These are phyloP conservation scores for Drosophila novamexicana DNA, from an alignment of 1,140 invertebrate genomes.

Conservation along the genomic window DNA sequence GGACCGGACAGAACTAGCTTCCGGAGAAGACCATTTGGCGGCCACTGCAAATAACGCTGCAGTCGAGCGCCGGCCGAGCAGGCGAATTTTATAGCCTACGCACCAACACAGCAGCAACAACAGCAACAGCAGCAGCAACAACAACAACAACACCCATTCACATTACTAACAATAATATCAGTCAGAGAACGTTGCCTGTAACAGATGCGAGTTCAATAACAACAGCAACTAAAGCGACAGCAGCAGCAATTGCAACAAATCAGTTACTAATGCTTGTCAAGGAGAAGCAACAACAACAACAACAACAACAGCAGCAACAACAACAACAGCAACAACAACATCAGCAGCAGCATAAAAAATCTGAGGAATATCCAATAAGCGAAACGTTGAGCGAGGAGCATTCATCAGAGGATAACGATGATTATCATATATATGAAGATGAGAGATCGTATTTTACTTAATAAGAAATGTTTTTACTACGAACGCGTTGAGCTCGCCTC, in stretches of 20 bases:
- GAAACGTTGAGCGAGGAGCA: slow-evolving; percentile 48
- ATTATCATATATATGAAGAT: slow-evolving; percentile 74
- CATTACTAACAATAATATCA: slow-evolving; percentile 54
- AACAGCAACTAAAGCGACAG: slow-evolving; percentile 23
- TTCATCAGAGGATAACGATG: slow-evolving; percentile 37
- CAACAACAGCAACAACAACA: slow-evolving; percentile 19
- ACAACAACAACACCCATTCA: slow-evolving; percentile 60
- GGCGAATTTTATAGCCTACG: slow-evolving; percentile 67
- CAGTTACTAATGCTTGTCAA: slow-evolving; percentile 68
- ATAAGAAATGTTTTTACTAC: slow-evolving; percentile 77
- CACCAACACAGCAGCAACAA: slow-evolving; percentile 33
- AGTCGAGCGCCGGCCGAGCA: slow-evolving; percentile 37
- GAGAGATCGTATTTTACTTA: slow-evolving; percentile 80
- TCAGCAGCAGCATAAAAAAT: slow-evolving; percentile 11
- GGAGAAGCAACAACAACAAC: slow-evolving; percentile 44
- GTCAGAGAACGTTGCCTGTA: slow-evolving; percentile 53
- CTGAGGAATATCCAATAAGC: slow-evolving; percentile 19
- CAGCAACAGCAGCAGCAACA: slow-evolving; percentile 32
- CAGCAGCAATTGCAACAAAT: slow-evolving; percentile 39
- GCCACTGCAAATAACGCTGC: slow-evolving; percentile 63
- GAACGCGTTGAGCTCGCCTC: slow-evolving; percentile 34
- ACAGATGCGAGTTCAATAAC: slow-evolving; percentile 16
- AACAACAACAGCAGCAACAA: slow-evolving; percentile 29
- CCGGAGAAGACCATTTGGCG: slow-evolving; percentile 73
- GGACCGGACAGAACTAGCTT: slow-evolving; percentile 87